Base-by-base conservation (phyloP, 2,113 vertebrate genomes). In the Pogona vitticeps region DNA sequence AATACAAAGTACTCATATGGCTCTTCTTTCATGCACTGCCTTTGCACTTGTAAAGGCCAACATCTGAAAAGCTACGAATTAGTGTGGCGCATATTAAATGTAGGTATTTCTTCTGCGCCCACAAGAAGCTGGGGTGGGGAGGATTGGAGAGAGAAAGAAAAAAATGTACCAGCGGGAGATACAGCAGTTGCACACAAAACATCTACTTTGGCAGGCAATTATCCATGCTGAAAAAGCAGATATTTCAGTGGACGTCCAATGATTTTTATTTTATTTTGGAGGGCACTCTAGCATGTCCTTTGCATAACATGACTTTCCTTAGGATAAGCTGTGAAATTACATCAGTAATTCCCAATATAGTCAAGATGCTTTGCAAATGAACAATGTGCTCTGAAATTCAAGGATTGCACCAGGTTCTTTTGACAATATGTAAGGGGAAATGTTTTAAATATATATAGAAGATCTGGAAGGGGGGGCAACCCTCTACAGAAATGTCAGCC, bases 1-100 rank as follows among this genome's bases (percentile, higher is more conserved):
- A 88, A 90, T 80, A 86, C 71, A 88, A 89, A 91, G 86, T 88
- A 6, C 1, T 76, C 79, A 70, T 72, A 82, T 88, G 52, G 0
- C 31, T 79, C 87, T 75, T 91, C 86, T 82, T 90, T 91, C 26
- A 82, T 83, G 70, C 36, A 75, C 46, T 73, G 42, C 42, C 82
- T 78, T 77, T 88, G 13, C 18, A 84, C 31, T 73, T 67, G 42
- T 18, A 36, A 12, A 91, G 56, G 38, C 12, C 63, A 86, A 63
- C 31, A 6, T 2, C 82, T 84, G 33, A 61, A 83, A 89, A 63
- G 3, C 12, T 1, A 36, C 59, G 75, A 77, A 61, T 1, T 33
- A 6, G 21, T 63, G 14, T n/a, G 87, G 42, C 5, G 65, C 46
- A 42, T 33, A 77, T 12, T 72, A 28, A 90, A 90, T 7, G 46